Evolutionary conservation across 2,888 invertebrate genomes (phyloP).

Genomic region (Seira ritae): DNA sequence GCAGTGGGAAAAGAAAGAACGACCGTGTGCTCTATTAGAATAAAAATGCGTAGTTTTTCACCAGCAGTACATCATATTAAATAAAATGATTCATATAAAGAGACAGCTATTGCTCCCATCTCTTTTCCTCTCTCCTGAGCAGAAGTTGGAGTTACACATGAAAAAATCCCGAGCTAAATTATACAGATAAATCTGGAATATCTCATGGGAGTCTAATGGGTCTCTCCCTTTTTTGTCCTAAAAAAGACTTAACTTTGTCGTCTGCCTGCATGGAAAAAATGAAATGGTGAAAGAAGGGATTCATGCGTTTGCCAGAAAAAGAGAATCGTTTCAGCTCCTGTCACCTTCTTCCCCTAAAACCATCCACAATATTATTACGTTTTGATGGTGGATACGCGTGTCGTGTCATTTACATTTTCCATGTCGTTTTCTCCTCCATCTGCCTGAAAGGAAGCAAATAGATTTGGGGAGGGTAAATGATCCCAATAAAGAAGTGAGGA

Average conservation of each 20-base stretch:
- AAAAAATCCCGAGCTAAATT: slow-evolving; percentile 14
- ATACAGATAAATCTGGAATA: slow-evolving; percentile 62
- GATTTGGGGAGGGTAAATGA: slow-evolving; percentile 49
- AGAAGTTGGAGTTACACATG: not conserved
- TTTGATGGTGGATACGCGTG: slow-evolving; percentile 54
- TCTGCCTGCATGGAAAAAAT: not conserved
- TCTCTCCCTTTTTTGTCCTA: not conserved
- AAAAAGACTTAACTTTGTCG: not conserved
- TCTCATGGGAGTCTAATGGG: slow-evolving; percentile 53
- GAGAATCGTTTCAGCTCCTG: not conserved
- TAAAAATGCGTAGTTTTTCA: slow-evolving; percentile 7
- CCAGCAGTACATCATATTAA: slow-evolving; percentile 19
- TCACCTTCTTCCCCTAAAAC: slow-evolving; percentile 10
- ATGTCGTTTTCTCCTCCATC: slow-evolving; percentile 34
- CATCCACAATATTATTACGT: slow-evolving; percentile 51
- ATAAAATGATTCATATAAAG: slow-evolving; percentile 56
- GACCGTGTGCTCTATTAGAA: slow-evolving; percentile 18
- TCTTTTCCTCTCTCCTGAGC: slow-evolving; percentile 17
- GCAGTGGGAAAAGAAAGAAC: not conserved
- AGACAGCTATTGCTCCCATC: not conserved
- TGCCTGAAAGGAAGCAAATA: slow-evolving; percentile 33
- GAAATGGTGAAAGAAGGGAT: not conserved
- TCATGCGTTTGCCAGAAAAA: not conserved
- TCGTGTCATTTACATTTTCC: slow-evolving; percentile 42
- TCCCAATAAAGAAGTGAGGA: slow-evolving; percentile 46